Conservation (phyloP, 2,797 vertebrate genomes). For the Cynopterus sphinx region DNA sequence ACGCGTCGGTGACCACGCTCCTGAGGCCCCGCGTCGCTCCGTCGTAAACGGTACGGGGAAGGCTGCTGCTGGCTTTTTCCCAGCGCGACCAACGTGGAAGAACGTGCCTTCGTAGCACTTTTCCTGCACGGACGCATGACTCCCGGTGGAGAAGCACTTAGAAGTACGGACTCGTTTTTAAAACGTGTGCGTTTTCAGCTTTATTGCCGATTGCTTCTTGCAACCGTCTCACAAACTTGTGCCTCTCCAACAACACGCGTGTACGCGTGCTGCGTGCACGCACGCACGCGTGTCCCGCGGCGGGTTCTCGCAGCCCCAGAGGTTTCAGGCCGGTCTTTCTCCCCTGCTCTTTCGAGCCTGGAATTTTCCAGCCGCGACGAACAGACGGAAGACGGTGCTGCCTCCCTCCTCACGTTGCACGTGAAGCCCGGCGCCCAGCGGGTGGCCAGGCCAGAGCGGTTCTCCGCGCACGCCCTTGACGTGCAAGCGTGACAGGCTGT, state of each 20-base stretch:
- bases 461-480: neutral
- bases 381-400: too few relatives aligned
- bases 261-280: too few relatives aligned
- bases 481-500: neutral
- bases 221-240: neutral
- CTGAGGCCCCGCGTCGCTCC: too few relatives aligned
- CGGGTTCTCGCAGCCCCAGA: neutral
- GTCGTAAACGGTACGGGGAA: too few relatives aligned
- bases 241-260: too few relatives aligned
- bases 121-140: too few relatives aligned
- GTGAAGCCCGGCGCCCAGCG: neutral
- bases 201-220: neutral
- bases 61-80: neutral
- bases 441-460: neutral
- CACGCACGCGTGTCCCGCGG: accelerated
- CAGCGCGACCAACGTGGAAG: neutral
- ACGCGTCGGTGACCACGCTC: too few relatives aligned
- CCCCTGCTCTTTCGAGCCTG: neutral
- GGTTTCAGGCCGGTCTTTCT: accelerated
- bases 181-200: neutral
- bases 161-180: neutral
- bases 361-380: neutral
- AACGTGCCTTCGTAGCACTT: neutral
- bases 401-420: accelerated
- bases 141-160: neutral